phyloP scores from a whole-genome alignment of 2,888 invertebrate genomes.

The Andrena bucephala region DNA sequence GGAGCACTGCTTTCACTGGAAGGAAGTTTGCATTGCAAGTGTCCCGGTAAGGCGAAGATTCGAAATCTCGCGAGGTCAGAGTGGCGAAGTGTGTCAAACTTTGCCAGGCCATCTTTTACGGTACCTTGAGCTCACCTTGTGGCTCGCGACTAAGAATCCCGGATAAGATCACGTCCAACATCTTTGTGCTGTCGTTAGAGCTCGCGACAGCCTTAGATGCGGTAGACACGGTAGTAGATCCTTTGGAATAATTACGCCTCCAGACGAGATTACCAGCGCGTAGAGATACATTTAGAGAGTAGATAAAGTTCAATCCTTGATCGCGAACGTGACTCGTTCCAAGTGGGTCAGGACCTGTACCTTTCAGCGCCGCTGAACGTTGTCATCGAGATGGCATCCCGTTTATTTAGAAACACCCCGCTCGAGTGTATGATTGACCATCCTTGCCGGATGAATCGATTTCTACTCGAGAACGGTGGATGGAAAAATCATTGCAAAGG shows the following conservation, averaged over 20 bases:
- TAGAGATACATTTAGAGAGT: conserved; percentile 39
- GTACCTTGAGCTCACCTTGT: conserved; percentile 57
- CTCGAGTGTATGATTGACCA: conserved; percentile 40
- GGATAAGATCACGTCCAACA: conserved; percentile 55
- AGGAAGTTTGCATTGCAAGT: conserved; percentile 21
- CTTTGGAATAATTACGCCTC: conserved; percentile 48
- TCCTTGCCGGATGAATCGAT: conserved; percentile 10
- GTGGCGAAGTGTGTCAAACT: conserved; percentile 55
- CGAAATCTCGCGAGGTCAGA: conserved; percentile 43
- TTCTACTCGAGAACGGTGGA: neutral
- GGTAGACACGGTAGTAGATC: conserved; percentile 20
- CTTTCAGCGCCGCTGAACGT: conserved; percentile 64
- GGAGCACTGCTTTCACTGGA: neutral
- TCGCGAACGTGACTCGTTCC: conserved; percentile 77
- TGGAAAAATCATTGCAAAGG: neutral
- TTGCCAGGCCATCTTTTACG: conserved; percentile 61
- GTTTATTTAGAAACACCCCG: conserved; percentile 49
- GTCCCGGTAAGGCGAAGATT: conserved; percentile 13
- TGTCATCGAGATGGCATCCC: conserved; percentile 54
- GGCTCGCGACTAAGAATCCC: conserved; percentile 52
- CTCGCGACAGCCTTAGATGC: neutral
- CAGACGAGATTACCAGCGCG: conserved; percentile 23
- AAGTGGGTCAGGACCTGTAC: conserved; percentile 80
- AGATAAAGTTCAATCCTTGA: conserved; percentile 72
- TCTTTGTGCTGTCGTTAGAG: conserved; percentile 6